Conservation (phyloP, 2,888 invertebrate genomes). For the Seira ritae region DNA sequence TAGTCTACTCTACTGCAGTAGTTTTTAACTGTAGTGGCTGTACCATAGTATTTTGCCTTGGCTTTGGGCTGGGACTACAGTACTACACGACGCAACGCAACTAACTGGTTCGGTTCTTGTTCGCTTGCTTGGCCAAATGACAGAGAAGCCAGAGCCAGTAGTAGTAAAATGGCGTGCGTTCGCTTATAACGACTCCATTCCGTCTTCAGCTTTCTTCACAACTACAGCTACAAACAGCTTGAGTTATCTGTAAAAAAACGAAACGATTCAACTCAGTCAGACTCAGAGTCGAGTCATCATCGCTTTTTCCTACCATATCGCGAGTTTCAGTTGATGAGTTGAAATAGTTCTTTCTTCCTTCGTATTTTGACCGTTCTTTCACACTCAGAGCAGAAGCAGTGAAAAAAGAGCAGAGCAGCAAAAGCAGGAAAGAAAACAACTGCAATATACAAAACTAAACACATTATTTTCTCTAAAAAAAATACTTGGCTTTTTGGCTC, state of each 20-base stretch:
- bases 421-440: slow-evolving; percentile 27
- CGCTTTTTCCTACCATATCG: slow-evolving; percentile 47
- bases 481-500: slow-evolving; percentile 34
- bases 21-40: slow-evolving; percentile 6
- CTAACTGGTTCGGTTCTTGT: slow-evolving; percentile 28
- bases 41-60: background rate
- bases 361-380: slow-evolving; percentile 30
- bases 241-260: no score
- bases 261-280: background rate
- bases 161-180: slow-evolving; percentile 32
- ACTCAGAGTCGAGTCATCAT: slow-evolving; percentile 23
- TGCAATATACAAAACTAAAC: no score
- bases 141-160: slow-evolving; percentile 39
- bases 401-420: slow-evolving; percentile 29
- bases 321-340: slow-evolving; percentile 7
- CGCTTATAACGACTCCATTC: slow-evolving; percentile 49
- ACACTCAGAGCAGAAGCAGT: slow-evolving; percentile 17
- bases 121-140: slow-evolving; percentile 36
- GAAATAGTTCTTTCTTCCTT: slow-evolving; percentile 17
- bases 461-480: background rate
- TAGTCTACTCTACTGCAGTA: slow-evolving; percentile 43
- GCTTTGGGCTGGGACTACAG: slow-evolving; percentile 51
- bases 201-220: slow-evolving; percentile 55
- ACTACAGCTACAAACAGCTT: slow-evolving; percentile 31
- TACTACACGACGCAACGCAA: background rate